These are phyloP conservation scores for Ptiloglossa arizonensis DNA, from an alignment of 1,140 invertebrate genomes.

Conservation along the genomic window DNA sequence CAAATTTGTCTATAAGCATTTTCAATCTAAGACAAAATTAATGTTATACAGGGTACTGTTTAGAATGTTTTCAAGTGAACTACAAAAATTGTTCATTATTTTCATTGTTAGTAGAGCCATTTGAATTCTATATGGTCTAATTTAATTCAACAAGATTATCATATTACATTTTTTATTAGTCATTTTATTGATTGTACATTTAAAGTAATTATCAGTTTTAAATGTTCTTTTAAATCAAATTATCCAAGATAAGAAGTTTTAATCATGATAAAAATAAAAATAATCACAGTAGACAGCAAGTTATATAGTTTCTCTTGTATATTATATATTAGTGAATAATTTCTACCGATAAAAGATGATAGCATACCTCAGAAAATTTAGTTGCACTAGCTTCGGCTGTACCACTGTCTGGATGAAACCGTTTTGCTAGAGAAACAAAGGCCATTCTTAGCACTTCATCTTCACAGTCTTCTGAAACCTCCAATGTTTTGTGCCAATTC, in stretches of 20 bases:
- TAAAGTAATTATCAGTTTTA: too few relatives aligned
- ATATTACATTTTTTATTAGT: too few relatives aligned
- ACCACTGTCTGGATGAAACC: conserved; percentile 91
- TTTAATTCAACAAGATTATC: too few relatives aligned
- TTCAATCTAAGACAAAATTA: conserved; percentile 78
- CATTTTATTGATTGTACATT: too few relatives aligned
- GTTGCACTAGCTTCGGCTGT: conserved; percentile 85
- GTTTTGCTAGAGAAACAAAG: conserved; percentile 89
- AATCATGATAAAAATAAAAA: too few relatives aligned
- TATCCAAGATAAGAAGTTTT: too few relatives aligned
- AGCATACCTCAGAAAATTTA: conserved; percentile 87
- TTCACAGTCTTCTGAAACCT: conserved; percentile 85
- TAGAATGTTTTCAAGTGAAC: too few relatives aligned
- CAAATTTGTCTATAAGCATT: conserved; percentile 82
- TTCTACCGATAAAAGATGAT: background rate
- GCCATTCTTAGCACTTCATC: conserved; percentile 87
- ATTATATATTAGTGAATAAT: background rate
- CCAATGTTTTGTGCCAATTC: conserved; percentile 86
- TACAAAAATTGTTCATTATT: background rate
- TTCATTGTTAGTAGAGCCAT: background rate
- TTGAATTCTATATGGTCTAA: too few relatives aligned
- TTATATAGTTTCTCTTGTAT: background rate
- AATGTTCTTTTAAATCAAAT: too few relatives aligned
- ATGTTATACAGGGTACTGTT: background rate
- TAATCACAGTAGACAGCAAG: too few relatives aligned